Conservation (phyloP, 2,888 invertebrate species). For the Cerceris ruficornis region DNA sequence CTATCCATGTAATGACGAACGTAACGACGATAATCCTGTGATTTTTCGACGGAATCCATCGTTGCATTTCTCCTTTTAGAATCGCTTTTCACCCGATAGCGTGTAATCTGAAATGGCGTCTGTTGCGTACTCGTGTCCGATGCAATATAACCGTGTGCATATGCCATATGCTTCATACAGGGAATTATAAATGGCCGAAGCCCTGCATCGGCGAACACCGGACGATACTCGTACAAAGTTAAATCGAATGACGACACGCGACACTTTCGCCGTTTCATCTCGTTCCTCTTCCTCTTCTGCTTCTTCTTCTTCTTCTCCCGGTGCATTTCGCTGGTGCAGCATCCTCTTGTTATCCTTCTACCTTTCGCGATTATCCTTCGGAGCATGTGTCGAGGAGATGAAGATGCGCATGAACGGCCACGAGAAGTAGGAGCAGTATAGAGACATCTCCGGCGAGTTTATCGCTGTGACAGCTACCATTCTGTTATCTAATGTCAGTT, state of each 20-base stretch:
- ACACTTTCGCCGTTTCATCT: conserved; percentile 61
- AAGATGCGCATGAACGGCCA: neutral
- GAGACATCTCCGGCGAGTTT: neutral
- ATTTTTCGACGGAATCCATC: conserved; percentile 41
- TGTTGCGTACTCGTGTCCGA: conserved; percentile 61
- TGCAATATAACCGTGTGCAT: conserved; percentile 60
- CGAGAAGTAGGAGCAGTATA: too few relatives aligned
- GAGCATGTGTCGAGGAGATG: conserved; percentile 1
- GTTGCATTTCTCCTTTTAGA: conserved; percentile 30
- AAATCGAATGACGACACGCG: conserved; percentile 66
- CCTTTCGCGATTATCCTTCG: conserved; percentile 8
- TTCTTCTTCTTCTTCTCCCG: neutral
- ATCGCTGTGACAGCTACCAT: too few relatives aligned
- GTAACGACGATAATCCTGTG: conserved; percentile 38
- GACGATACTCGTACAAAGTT: conserved; percentile 61
- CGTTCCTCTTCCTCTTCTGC: conserved; percentile 20
- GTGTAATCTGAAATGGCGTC: conserved; percentile 66
- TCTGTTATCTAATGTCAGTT: too few relatives aligned
- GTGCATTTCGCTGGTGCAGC: conserved; percentile 1
- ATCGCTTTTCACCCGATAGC: conserved; percentile 51
- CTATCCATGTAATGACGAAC: conserved; percentile 15
- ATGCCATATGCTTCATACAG: conserved; percentile 62
- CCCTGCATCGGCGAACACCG: conserved; percentile 53
- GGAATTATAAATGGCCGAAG: conserved; percentile 67
- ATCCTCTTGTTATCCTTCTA: conserved; percentile 20